A percentile compares a stretch with the other conserved stretches of the same genome.
Evolutionary conservation across 2,113 vertebrate species (phyloP).

Genomic region (Brachyhypopomus gauderio): DNA sequence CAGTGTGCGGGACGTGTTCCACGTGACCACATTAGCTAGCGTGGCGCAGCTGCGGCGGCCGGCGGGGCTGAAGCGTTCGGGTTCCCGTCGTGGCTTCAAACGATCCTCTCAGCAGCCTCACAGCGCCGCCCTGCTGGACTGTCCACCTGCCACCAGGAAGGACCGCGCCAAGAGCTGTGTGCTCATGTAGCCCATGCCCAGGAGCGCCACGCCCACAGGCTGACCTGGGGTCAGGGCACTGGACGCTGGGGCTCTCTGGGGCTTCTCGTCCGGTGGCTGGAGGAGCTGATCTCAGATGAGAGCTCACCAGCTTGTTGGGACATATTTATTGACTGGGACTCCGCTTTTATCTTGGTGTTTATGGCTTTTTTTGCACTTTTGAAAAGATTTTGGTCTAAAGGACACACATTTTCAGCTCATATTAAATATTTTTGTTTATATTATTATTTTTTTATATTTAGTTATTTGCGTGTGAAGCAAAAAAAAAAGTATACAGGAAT

Average conservation of each 20-base stretch:
- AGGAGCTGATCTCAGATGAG: background rate
- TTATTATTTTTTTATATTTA: conserved; percentile 33
- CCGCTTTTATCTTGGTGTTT: conserved; percentile 52
- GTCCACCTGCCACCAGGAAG: conserved; percentile 81
- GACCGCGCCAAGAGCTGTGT: conserved; percentile 93
- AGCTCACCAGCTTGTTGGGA: background rate
- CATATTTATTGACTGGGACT: conserved; percentile 63
- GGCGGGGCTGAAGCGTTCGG: conserved; percentile 75
- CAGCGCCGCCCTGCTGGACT: conserved; percentile 79
- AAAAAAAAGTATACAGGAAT: conserved; percentile 9
- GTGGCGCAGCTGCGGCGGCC: conserved; percentile 79
- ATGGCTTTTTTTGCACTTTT: conserved; percentile 64
- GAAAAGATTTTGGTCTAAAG: conserved; percentile 54
- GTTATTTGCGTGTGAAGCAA: background rate
- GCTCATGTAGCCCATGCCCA: conserved; percentile 81
- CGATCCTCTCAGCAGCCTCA: conserved; percentile 84
- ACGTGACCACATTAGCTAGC: conserved; percentile 87
- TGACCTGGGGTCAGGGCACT: conserved; percentile 24
- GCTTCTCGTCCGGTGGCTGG: background rate
- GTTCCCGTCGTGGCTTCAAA: conserved; percentile 85
- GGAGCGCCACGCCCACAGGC: too few species aligned
- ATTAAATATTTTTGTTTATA: conserved; percentile 48
- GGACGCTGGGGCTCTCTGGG: background rate
- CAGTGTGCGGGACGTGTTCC: conserved; percentile 93
- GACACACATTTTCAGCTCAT: conserved; percentile 16